These are phyloP conservation scores for Linurgus olivaceus DNA, from an alignment of 2,797 vertebrate species.

Conservation along the genomic window DNA sequence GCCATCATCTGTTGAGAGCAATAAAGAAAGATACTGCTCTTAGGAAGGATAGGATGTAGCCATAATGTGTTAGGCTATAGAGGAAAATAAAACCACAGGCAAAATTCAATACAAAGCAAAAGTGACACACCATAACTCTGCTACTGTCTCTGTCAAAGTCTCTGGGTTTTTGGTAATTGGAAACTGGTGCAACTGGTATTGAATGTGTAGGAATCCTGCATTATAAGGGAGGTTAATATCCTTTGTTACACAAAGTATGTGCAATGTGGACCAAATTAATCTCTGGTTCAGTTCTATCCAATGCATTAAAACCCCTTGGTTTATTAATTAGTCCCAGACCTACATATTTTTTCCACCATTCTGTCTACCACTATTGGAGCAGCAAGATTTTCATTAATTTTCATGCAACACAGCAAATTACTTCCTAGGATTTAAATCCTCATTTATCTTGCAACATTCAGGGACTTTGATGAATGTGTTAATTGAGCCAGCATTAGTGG, in stretches of 20 bases:
- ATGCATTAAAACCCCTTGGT: conserved; percentile 10
- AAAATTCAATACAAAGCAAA: neutral
- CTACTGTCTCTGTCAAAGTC: neutral
- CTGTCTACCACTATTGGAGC: neutral
- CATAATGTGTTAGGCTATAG: neutral
- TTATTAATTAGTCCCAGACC: conserved; percentile 55
- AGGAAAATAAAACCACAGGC: neutral
- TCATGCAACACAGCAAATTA: conserved; percentile 44
- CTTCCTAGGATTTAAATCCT: conserved; percentile 40
- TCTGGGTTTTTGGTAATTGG: neutral
- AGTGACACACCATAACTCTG: neutral
- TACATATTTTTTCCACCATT: conserved; percentile 42
- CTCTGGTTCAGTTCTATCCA: neutral
- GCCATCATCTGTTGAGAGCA: neutral
- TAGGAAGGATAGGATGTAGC: neutral
- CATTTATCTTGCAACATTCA: conserved; percentile 33
- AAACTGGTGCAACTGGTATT: neutral
- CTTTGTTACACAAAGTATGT: neutral
- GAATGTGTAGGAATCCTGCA: neutral
- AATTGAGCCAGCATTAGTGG: neutral
- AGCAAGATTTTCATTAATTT: conserved; percentile 56
- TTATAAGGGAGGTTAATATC: neutral
- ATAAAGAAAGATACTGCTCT: neutral
- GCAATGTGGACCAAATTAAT: neutral
- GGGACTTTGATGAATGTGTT: neutral